Base-by-base conservation (phyloP, 2,888 invertebrate species). In the Drosophila nr. medialis region DNA sequence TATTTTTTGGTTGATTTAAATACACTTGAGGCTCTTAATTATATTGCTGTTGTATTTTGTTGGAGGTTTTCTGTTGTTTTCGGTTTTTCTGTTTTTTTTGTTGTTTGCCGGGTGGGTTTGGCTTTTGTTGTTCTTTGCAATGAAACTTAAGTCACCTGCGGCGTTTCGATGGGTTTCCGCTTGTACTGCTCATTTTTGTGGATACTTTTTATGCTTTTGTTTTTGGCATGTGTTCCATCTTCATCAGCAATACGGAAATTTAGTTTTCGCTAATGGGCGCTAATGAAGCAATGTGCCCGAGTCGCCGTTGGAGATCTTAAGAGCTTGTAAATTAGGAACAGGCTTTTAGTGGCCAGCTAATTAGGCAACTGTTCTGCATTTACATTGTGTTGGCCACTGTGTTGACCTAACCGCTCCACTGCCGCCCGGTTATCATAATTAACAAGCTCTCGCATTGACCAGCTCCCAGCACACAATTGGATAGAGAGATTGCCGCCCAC, bases 21-120 rank as follows among this genome's bases (percentile, higher is more conserved):
- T 76, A 81, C 81, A 88, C 89, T 90, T 67, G 75, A 74, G 90
- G 86, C 86, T 83, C 86, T 88, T 86, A 90, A 86, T 89, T 86
- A 88, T 88, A 86, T 74, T 76, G 70, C 72, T 75, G 72, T 72
- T 73, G 75, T 82, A 74, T 74, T 79, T 73, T 76, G 72, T 62
- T 30, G 29, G 29, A 40, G 5, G 21, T 40, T 56, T 42, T 56
- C 15, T 75, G 65, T 55, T 53, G 36, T 42, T 48, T n/a, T 59
- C 21, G 13, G 30, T 50, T 29, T 63, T 36, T 38, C 36, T 15
- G 21, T 54, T 32, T 21, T 27, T 45, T 48, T 42, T 62, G 45
- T 42, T 53, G 29, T 50, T 49, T 38, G 42, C 13, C 40, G 27
- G 36, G 11, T 66, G 38, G 67, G 36, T 62, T 69, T 63, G 61